Evolutionary conservation across 2,797 vertebrate genomes (phyloP), one percentile per base, ranked within the genome.

Genomic region (Iguana delicatissima): DNA sequence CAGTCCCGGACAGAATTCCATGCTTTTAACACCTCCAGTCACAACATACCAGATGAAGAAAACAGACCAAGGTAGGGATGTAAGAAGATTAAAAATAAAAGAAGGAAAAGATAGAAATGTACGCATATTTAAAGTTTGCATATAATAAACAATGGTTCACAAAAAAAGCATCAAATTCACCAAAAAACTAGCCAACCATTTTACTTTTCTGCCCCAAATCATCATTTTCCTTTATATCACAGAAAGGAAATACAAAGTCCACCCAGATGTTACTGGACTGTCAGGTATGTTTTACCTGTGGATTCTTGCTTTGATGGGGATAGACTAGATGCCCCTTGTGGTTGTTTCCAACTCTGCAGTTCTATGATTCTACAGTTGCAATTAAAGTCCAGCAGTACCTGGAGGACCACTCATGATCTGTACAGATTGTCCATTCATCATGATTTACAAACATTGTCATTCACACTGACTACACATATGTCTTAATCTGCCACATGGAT

Each of bases 51-150:
- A n/a, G 12, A 72, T 14, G 57, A 13, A 13, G 12, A 29, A 59
- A 89, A 80, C 42, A 46, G 46, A n/a, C 20, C 82, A 35, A 42
- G 38, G 16, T 55, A 55, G 42, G n/a, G 80, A 38, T 80, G 26
- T 29, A 6, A 3, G 0, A n/a, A 42, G 29, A 42, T 5, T 9
- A 62, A 76, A 81, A n/a, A 29, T 2, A 38, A 86, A 29, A 16
- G 18, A 57, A 67, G 10, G 18, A 82, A 20, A 38, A 13, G n/a
- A 89, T 26, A 1, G 29, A 0, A 0, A 0, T 16, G 52, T 10
- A 46, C 4, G 29, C 73, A 57, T 6, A 12, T n/a, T 4, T 7
- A 81, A 67, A 57, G 50, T 0, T 69, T 80, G 24, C 59, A 80
- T 14, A 35, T 59, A 89, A 32, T 50, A 74, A 89, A 7, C 38